A percentile compares a stretch with the other conserved stretches of the same genome.
These are phyloP conservation scores for Trachops cirrhosus DNA, from an alignment of 2,797 vertebrate genomes.

Conservation along the genomic window DNA sequence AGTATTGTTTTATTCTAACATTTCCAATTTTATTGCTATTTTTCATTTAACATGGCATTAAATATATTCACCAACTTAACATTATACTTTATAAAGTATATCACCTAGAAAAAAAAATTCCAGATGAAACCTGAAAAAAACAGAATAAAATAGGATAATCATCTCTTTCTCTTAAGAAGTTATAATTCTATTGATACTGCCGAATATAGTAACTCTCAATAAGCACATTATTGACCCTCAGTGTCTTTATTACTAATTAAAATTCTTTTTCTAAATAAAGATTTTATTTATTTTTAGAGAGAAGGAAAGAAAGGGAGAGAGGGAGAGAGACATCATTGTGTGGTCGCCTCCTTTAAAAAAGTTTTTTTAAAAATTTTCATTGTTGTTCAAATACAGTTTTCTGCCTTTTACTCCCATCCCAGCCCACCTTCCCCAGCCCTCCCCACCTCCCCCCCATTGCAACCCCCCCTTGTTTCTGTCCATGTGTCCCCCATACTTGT, in stretches of 20 bases:
- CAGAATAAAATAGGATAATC: not conserved
- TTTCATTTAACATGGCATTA: not conserved
- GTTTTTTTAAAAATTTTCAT: too few relatives aligned
- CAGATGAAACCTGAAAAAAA: not conserved
- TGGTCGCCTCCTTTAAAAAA: too few relatives aligned
- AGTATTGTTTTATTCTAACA: not conserved
- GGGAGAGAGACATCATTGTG: too few relatives aligned
- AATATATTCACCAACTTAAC: not conserved
- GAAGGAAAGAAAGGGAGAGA: too few relatives aligned
- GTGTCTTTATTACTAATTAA: not conserved
- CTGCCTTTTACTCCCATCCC: too few relatives aligned
- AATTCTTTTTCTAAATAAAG: too few relatives aligned
- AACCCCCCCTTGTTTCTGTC: too few relatives aligned
- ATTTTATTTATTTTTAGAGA: too few relatives aligned
- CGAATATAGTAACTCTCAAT: not conserved
- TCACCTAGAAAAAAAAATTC: not conserved
- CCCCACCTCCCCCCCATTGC: too few relatives aligned
- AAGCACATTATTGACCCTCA: not conserved
- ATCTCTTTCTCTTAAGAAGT: not conserved
- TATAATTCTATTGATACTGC: not conserved
- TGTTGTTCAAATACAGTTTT: too few relatives aligned
- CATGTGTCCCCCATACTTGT: too few relatives aligned
- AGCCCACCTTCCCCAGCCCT: too few relatives aligned
- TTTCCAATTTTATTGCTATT: not conserved
- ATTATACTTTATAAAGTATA: not conserved